Base-by-base conservation (phyloP, 2,888 invertebrate species). In the Leistus spinibarbis region DNA sequence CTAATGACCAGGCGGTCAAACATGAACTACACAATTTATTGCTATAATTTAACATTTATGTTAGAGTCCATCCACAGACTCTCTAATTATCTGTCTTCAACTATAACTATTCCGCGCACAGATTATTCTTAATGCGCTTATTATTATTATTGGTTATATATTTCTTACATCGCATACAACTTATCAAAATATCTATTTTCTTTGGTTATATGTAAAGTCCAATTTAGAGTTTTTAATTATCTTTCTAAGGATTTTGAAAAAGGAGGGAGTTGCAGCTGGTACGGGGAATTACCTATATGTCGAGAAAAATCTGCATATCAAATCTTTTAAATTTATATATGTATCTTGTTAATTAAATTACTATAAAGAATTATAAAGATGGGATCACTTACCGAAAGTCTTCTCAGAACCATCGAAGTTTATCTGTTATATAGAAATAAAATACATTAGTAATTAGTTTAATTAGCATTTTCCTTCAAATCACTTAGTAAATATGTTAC, bases 1-100 rank as follows among this genome's bases (percentile, higher is more conserved):
- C 71, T 71, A 71, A 71, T 71, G 71, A 71, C 64, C 71, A 17
- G 64, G 64, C 71, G 60, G 60, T 60, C 10, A 13, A 22, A 70
- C 69, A 62, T 70, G 69, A 70, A 70, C 62, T 22, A 62, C 69
- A 20, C 17, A 22, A 16, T 62, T 62, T 62, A 70, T 22, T 23
- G 40, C 60, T 53, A 53, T 70, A 40, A 13, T 70, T 70, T 62
- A 62, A 70, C 62, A 53, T 70, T 70, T 62, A 70, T 40, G 69
- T 70, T 70, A 62, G 16, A 63, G 60, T 70, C 40, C 19, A 40
- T 53, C 53, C 20, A 20, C 3, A 19, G 20, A 60, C 60, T 60
- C 57, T 57, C 60, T 60, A 60, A 60, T 60, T 60, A 60, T 60
- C 60, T 20, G 20, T 60, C 60, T 40, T 40, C 40, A 7, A 40